Base-by-base conservation (phyloP, 2,888 invertebrate genomes). In the Bombyx huttoni region DNA sequence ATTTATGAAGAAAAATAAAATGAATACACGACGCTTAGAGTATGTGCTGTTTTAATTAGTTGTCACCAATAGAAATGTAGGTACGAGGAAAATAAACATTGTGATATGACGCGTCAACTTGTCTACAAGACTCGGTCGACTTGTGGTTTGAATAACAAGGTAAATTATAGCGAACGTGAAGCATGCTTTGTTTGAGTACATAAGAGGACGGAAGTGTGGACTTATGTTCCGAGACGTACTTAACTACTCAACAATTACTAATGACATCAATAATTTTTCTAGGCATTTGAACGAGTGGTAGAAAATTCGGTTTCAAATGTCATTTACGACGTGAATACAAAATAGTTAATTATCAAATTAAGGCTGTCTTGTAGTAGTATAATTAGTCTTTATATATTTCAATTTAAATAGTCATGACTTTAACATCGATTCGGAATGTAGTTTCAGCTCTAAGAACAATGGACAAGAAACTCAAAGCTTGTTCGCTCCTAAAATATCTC, bases 71-170 rank as follows among this genome's bases (percentile, higher is more conserved):
- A 46, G 46, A 50, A 50, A 50, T 46, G 12, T 33, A 24, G 24
- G 24, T 40, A 50, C 46, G 45, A 50, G 49, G 52, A 52, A 52
- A 52, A 52, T 52, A 52, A 52, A 52, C 52, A 52, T 49, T 46
- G 50, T 48, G 33, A 45, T 48, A 52, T 47, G 49, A 34, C 52
- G 50, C 47, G 52, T 50, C 48, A 52, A 10, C 35, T 49, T 49
- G 51, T 51, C 51, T 51, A 46, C 46, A 46, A 40, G 34, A 47
- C 14, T 14, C 48, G 35, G 47, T 51, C 35, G 13, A 47, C 50
- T 52, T 52, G 50, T 47, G 48, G 52, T 50, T 49, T 14, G 13
- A 50, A 46, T 50, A 50, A 50, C 46, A 13, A 50, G 8, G 46
- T 50, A 50, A 50, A 50, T 46, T 46, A 50, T 46, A 50, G 46